Conservation (phyloP, 2,113 vertebrate species). For the Cryptomyrus ogoouensis region DNA sequence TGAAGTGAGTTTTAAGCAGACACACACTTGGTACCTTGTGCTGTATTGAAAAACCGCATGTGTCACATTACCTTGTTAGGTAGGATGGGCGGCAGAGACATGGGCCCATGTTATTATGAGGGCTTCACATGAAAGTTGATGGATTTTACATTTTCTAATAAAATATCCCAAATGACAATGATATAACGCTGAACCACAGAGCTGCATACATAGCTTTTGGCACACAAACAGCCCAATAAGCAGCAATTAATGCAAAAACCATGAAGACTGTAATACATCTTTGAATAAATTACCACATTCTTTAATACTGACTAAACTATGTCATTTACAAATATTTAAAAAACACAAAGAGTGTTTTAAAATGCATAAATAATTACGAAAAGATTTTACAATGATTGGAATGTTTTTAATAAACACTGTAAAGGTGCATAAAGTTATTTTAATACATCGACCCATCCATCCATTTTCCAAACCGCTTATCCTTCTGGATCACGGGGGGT, state of each 20-base stretch:
- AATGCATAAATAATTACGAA: background rate
- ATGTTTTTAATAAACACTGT: background rate
- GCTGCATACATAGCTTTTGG: background rate
- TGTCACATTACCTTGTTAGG: background rate
- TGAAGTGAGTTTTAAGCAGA: background rate
- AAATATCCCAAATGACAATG: background rate
- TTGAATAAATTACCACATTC: background rate
- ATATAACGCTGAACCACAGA: background rate
- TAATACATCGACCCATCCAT: conserved; percentile 37
- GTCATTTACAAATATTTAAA: background rate
- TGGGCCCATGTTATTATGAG: background rate
- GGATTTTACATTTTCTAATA: background rate
- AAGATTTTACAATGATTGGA: background rate
- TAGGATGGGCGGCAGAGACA: background rate
- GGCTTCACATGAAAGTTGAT: background rate
- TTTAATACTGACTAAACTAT: background rate
- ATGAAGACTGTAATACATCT: background rate
- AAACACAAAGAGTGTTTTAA: background rate
- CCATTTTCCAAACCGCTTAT: no score
- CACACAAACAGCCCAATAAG: background rate
- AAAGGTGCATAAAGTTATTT: conserved; percentile 53
- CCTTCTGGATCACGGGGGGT: no score
- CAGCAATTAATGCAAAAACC: background rate
- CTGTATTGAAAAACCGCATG: background rate
- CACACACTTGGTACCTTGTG: background rate